These are phyloP conservation scores for Napeogenes inachia DNA, from an alignment of 2,888 invertebrate species.

Conservation along the genomic window DNA sequence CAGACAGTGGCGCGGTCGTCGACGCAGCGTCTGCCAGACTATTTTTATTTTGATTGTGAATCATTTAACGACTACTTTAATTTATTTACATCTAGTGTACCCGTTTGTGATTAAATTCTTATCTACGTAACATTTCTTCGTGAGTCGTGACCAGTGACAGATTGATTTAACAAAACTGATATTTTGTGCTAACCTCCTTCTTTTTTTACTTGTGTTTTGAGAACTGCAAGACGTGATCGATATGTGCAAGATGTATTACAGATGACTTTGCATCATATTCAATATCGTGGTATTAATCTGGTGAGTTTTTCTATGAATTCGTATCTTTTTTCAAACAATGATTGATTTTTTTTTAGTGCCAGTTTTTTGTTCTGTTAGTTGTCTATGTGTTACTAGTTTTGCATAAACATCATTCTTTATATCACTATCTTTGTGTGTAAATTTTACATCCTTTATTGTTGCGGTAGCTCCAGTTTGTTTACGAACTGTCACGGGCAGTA, in stretches of 20 bases:
- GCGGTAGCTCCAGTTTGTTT: conserved; percentile 78
- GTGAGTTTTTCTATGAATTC: conserved; percentile 46
- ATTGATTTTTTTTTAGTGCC: conserved; percentile 19
- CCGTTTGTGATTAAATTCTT: conserved; percentile 46
- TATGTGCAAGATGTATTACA: conserved; percentile 76
- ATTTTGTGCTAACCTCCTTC: conserved; percentile 73
- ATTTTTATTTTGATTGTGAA: conserved; percentile 77
- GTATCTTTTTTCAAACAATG: conserved; percentile 12
- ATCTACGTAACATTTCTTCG: conserved; percentile 49
- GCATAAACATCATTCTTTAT: no score
- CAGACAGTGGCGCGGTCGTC: conserved; percentile 74
- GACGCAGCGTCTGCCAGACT: conserved; percentile 72
- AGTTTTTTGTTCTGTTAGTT: conserved; percentile 18
- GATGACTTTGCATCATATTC: conserved; percentile 68
- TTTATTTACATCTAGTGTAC: conserved; percentile 39
- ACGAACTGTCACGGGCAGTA: conserved; percentile 79
- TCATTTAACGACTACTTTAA: conserved; percentile 61
- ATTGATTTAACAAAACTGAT: conserved; percentile 47
- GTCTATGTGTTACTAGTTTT: no score
- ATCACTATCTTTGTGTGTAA: conserved; percentile 16
- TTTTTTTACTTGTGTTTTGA: conserved; percentile 72
- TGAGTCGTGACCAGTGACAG: conserved; percentile 54
- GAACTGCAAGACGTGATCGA: conserved; percentile 75
- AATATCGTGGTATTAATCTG: conserved; percentile 59
- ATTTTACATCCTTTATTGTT: conserved; percentile 55